These are phyloP conservation scores for Cabera pusaria DNA, from an alignment of 2,888 invertebrate genomes.

Conservation along the genomic window DNA sequence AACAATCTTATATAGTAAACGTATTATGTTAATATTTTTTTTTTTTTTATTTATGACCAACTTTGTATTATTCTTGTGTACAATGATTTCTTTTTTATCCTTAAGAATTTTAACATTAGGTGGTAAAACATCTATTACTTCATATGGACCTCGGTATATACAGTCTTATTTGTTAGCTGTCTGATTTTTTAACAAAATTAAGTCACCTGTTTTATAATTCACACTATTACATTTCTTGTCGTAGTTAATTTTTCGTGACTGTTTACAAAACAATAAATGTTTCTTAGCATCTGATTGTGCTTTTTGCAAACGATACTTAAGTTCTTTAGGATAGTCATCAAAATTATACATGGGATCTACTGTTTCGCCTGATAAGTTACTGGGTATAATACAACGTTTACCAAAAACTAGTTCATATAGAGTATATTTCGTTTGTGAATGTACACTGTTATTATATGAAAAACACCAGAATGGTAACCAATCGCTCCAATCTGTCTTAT, in stretches of 20 bases:
- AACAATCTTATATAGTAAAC: no score
- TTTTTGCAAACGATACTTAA: conserved; percentile 16
- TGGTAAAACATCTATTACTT: not conserved
- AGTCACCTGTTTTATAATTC: not conserved
- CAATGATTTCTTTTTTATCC: no score
- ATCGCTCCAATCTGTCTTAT: no score
- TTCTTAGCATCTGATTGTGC: conserved; percentile 8
- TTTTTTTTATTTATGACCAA: no score
- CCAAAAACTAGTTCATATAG: no score
- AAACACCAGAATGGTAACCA: no score
- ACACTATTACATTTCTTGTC: not conserved
- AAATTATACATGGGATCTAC: conserved; percentile 11
- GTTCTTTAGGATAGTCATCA: conserved; percentile 12
- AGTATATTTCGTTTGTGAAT: no score
- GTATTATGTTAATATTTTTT: no score
- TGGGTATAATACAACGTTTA: not conserved
- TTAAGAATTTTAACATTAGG: conserved; percentile 1
- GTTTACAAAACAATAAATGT: not conserved
- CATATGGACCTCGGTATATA: not conserved
- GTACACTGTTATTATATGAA: no score
- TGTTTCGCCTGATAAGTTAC: not conserved
- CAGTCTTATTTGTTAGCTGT: not conserved
- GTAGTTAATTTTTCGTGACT: not conserved
- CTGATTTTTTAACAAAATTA: not conserved
- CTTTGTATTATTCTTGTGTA: no score